Evolutionary conservation across 1,140 invertebrate species (phyloP).

Genomic region (Drosophila prosaltans): DNA sequence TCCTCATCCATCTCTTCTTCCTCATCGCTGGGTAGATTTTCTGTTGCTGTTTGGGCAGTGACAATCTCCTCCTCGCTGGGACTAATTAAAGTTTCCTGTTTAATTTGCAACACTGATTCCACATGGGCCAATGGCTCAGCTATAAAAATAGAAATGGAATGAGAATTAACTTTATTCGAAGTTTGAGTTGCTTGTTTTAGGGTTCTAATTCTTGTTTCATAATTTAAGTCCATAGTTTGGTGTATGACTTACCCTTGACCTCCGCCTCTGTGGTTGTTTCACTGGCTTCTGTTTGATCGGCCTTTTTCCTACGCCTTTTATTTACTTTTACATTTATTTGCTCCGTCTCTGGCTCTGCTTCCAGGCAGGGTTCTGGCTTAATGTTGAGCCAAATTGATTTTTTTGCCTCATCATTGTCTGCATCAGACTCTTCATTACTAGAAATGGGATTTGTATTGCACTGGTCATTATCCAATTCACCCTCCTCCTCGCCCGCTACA

Average conservation of each 20-base stretch:
- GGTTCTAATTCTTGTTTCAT: no score
- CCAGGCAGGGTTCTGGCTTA: slow-evolving; percentile 58
- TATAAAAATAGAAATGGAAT: not conserved
- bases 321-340: not conserved
- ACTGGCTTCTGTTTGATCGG: not conserved
- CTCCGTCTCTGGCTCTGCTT: slow-evolving; percentile 41
- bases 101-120: slow-evolving; percentile 53
- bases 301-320: slow-evolving; percentile 39
- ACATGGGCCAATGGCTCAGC: slow-evolving; percentile 41
- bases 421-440: slow-evolving; percentile 70
- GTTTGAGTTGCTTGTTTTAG: no score
- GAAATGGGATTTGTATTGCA: slow-evolving; percentile 75
- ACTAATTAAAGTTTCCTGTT: slow-evolving; percentile 42
- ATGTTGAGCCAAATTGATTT: slow-evolving; percentile 64
- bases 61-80: slow-evolving; percentile 34
- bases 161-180: not conserved
- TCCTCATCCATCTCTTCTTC: slow-evolving; percentile 31
- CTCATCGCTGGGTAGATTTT: slow-evolving; percentile 45
- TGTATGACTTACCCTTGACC: slow-evolving; percentile 39
- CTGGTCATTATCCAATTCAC: slow-evolving; percentile 28
- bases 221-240: no score
- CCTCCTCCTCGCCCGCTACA: slow-evolving; percentile 26
- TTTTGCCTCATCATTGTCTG: slow-evolving; percentile 49
- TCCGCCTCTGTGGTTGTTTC: slow-evolving; percentile 18
- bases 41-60: slow-evolving; percentile 9